A percentile compares a stretch with the other conserved stretches of the same genome.
phyloP scores from a whole-genome alignment of 2,888 invertebrate species.

The Ochlodes sylvanus region DNA sequence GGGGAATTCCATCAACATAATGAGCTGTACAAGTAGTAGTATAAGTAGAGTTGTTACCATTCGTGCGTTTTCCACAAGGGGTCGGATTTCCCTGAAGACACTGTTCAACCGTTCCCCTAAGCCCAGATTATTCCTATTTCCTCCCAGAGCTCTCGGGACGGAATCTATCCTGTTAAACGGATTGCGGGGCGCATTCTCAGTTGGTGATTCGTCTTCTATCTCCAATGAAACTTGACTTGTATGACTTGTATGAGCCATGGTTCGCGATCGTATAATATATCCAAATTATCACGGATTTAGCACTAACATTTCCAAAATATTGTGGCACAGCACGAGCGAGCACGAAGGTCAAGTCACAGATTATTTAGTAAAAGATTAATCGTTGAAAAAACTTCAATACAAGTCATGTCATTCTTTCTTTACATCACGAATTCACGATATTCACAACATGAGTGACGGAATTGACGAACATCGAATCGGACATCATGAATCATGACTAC shows the following conservation, averaged over 20 bases:
- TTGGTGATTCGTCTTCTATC: conserved; percentile 68
- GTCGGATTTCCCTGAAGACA: conserved; percentile 87
- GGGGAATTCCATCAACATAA: neutral
- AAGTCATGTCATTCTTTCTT: no score
- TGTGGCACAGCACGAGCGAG: conserved; percentile 49
- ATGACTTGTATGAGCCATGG: conserved; percentile 75
- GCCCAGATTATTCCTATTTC: conserved; percentile 68
- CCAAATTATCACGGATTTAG: conserved; percentile 34
- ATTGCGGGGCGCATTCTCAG: conserved; percentile 62
- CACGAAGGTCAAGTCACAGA: conserved; percentile 50
- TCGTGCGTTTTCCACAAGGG: conserved; percentile 87
- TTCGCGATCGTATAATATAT: conserved; percentile 27
- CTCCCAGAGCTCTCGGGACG: conserved; percentile 59
- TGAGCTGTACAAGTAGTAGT: neutral
- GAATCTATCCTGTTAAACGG: conserved; percentile 67
- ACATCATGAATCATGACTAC: no score
- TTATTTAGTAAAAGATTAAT: neutral
- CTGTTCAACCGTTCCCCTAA: conserved; percentile 75
- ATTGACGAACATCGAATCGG: no score
- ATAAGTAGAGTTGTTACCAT: conserved; percentile 62
- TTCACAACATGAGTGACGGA: no score
- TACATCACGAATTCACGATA: no score
- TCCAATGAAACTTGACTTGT: conserved; percentile 73
- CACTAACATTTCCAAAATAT: conserved; percentile 52
- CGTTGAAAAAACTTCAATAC: no score